Evolutionary conservation across 2,888 invertebrate species (phyloP), one percentile per base, ranked within the genome.

Genomic region (Caenorhabditis wallacei): DNA sequence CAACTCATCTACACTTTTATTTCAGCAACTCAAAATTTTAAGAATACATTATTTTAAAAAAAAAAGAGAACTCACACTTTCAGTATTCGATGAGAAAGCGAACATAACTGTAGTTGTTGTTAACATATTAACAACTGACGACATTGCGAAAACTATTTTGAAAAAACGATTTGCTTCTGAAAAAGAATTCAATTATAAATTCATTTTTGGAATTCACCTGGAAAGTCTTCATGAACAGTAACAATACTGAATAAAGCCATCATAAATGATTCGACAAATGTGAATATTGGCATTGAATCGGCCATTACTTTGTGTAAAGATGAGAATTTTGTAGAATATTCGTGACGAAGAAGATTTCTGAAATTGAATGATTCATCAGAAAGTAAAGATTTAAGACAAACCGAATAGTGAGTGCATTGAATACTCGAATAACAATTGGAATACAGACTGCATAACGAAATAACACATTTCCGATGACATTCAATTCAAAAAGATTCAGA

Each of bases 221-320:
- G 87, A 72, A 88, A 91, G 54, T 91, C 91, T 30, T 88, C 88
- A 53, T 91, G 89, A 16, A 90, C 89, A 8, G 91, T 91, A 59
- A 90, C 82, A 61, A 91, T 91, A 26, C 88, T 84, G 78, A 91
- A 90, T 7, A 91, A 79, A 8, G 86, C 86, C 57, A 90, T 53
- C 48, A 87, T 75, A 11, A 90, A 57, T 5, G 85, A 66, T 69
- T 91, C 90, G 18, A 90, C 61, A 37, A 51, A 59, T 11, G 80
- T 86, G 74, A 87, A 81, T 64, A 84, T 56, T 66, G 84, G 84
- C 69, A 84, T 83, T 24, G 84, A 82, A 57, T 86, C 84, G 20
- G 80, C 76, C 66, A 78, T 74, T 16, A 84, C 69, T 56, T 78
- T 75, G 53, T 79, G 81, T 26, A 84, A 26, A n/a, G 57, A 66